A percentile compares a stretch with the other conserved stretches of the same genome.
Conservation (phyloP, 2,888 invertebrate genomes). For the Eueremaeus valkanovi region DNA sequence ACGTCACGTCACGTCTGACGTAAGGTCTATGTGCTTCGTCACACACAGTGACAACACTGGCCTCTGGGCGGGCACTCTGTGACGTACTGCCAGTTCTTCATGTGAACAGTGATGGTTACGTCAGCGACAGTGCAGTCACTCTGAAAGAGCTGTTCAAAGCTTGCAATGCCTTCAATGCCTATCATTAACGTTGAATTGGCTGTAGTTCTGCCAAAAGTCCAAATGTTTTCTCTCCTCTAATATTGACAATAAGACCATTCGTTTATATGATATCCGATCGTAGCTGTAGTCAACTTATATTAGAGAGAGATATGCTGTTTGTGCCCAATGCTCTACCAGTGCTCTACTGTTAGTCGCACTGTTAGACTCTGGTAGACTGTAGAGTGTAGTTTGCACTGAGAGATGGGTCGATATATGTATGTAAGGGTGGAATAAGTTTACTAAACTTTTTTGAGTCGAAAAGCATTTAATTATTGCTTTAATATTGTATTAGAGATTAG, state of each 20-base stretch:
- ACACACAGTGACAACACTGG: background rate
- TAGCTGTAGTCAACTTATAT: background rate
- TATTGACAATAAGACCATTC: background rate
- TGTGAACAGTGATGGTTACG: background rate
- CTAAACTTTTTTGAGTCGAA: background rate
- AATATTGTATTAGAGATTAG: background rate
- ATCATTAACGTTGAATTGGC: too few species aligned
- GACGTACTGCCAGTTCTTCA: background rate
- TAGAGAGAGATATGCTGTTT: background rate
- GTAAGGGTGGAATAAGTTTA: constrained; percentile 7
- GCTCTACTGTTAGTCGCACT: too few species aligned
- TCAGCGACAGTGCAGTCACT: background rate
- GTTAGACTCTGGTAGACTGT: background rate
- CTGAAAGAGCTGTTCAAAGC: background rate
- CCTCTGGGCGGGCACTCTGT: background rate
- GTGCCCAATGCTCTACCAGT: too few species aligned
- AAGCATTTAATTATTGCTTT: constrained; percentile 1
- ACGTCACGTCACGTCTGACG: background rate
- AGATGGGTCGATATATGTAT: background rate
- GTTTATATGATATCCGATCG: background rate
- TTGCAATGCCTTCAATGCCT: too few species aligned
- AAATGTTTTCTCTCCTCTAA: background rate
- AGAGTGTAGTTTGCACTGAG: background rate
- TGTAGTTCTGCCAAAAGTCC: background rate
- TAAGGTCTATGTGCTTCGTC: background rate